These are phyloP conservation scores for Halesus radiatus DNA, from an alignment of 1,140 invertebrate species.

Conservation along the genomic window DNA sequence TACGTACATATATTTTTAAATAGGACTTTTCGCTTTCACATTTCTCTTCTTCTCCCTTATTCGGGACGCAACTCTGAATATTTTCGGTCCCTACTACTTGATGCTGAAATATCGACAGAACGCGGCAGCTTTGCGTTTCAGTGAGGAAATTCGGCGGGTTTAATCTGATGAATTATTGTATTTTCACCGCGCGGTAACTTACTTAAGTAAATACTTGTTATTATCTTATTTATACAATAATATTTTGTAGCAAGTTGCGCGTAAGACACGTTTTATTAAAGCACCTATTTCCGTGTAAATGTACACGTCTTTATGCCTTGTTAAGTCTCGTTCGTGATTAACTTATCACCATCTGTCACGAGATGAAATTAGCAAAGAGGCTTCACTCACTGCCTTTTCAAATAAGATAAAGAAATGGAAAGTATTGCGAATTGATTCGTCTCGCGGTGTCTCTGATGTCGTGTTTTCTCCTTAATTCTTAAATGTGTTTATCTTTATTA, in stretches of 20 bases:
- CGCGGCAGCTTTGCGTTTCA: conserved; percentile 16
- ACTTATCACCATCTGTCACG: too few relatives aligned
- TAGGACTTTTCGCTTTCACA: conserved; percentile 23
- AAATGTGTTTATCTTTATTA: not conserved
- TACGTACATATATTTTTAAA: conserved; percentile 14
- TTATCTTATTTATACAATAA: too few relatives aligned
- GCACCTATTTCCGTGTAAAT: too few relatives aligned
- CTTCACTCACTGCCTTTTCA: not conserved
- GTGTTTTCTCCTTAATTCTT: too few relatives aligned
- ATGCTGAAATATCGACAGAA: conserved; percentile 16
- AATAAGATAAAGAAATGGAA: not conserved
- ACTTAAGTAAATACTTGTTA: too few relatives aligned
- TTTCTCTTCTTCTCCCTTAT: conserved; percentile 28
- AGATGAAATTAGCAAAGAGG: too few relatives aligned
- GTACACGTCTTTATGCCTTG: too few relatives aligned
- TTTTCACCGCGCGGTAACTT: too few relatives aligned
- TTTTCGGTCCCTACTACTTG: not conserved
- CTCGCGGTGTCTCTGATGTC: not conserved
- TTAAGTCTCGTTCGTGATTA: too few relatives aligned
- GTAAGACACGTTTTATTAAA: too few relatives aligned
- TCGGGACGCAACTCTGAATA: conserved; percentile 24
- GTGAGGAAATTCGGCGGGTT: not conserved
- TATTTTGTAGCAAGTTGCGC: too few relatives aligned
- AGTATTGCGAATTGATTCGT: not conserved
- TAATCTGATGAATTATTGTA: too few relatives aligned